Conservation (phyloP, 2,888 invertebrate species). For the Eupithecia abbreviata region DNA sequence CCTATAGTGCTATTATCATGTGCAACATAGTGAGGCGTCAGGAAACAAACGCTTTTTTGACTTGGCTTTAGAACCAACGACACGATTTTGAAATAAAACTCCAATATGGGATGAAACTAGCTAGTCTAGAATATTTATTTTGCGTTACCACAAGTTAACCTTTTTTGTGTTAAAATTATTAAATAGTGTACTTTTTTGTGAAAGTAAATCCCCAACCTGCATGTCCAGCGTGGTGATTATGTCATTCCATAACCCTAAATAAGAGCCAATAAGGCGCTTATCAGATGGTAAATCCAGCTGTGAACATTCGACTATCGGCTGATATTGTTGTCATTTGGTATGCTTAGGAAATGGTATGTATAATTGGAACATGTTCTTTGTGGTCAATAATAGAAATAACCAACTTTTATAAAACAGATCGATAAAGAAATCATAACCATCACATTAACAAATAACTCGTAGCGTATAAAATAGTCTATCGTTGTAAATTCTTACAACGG, state of each 20-base stretch:
- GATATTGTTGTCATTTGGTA: not conserved
- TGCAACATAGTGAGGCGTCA: slow-evolving; percentile 59
- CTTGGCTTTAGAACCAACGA: slow-evolving; percentile 33
- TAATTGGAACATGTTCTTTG: too few relatives aligned
- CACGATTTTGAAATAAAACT: slow-evolving; percentile 11
- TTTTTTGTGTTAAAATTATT: not conserved
- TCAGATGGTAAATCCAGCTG: not conserved
- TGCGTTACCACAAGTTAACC: not conserved
- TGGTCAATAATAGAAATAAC: not conserved
- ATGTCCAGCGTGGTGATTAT: not conserved
- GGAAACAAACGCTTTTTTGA: slow-evolving; percentile 62
- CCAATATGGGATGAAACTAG: not conserved
- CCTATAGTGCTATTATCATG: slow-evolving; percentile 54
- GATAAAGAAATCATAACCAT: not conserved
- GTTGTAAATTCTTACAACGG: slow-evolving; percentile 34
- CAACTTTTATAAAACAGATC: not conserved
- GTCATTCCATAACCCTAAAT: not conserved
- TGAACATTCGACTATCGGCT: not conserved
- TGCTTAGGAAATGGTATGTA: not conserved
- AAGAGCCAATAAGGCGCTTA: not conserved
- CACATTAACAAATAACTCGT: not conserved
- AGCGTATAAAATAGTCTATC: slow-evolving; percentile 28
- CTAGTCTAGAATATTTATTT: not conserved
- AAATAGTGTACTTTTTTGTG: not conserved
- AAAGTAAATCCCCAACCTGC: not conserved